phyloP scores from a whole-genome alignment of 2,113 vertebrate genomes.

The Daphoenositta chrysoptera region DNA sequence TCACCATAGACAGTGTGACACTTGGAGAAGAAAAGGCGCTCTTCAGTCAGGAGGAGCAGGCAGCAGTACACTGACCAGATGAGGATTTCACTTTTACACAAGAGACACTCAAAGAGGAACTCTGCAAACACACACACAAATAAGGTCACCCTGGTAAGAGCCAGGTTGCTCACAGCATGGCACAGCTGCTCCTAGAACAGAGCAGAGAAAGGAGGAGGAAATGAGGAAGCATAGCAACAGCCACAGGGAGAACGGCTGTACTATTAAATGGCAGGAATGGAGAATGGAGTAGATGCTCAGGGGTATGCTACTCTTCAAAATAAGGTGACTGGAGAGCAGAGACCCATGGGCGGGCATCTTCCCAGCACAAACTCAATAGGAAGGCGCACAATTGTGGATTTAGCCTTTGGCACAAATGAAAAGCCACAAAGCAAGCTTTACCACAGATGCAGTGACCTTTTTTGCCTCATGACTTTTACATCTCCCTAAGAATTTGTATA shows the following conservation, averaged over 20 bases:
- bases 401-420: neutral
- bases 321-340: neutral
- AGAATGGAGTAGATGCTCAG: neutral
- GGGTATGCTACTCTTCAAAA: neutral
- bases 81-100: constrained; percentile 78
- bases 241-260: neutral
- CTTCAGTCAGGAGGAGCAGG: constrained; percentile 84
- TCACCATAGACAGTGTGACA: constrained; percentile 95
- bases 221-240: neutral
- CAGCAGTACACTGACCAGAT: constrained; percentile 88
- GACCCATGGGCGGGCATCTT: neutral
- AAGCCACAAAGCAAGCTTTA: neutral
- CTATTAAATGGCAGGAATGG: neutral
- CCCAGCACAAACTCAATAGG: neutral
- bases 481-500: neutral
- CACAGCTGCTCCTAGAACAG: neutral
- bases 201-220: neutral
- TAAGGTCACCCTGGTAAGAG: neutral
- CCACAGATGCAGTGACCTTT: neutral
- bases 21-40: constrained; percentile 90
- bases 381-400: neutral
- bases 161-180: neutral
- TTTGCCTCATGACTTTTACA: neutral
- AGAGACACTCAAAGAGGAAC: constrained; percentile 83
- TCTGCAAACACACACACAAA: constrained; percentile 62